These are phyloP conservation scores for Ochropacha duplaris DNA, from an alignment of 2,888 invertebrate genomes.

Conservation along the genomic window DNA sequence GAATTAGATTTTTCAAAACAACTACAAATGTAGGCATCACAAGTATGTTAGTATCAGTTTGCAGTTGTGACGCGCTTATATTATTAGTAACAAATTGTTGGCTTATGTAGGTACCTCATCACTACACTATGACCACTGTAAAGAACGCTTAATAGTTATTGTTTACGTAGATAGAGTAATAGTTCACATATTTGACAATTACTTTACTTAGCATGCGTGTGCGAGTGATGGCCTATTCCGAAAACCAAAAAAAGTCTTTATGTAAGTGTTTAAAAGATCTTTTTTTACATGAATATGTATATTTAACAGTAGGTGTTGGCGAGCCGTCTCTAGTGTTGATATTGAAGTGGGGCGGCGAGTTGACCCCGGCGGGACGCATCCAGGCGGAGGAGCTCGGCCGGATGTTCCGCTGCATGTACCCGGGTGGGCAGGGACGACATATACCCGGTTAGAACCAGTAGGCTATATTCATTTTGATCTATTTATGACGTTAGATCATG, in stretches of 20 bases:
- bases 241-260: not conserved
- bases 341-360: conserved; percentile 99
- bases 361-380: conserved; percentile 98
- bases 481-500: too few species aligned
- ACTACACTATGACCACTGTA: not conserved
- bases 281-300: not conserved
- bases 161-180: not conserved
- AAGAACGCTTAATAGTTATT: not conserved
- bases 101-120: not conserved
- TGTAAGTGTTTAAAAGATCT: not conserved
- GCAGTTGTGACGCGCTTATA: not conserved
- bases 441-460: conserved; percentile 85
- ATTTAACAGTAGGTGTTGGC: conserved; percentile 87
- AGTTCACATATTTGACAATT: not conserved
- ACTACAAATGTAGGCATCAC: not conserved
- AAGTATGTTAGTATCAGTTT: not conserved
- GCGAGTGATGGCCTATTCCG: not conserved
- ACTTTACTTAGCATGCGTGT: not conserved
- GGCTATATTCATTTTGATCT: too few species aligned
- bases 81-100: not conserved
- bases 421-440: conserved; percentile 97
- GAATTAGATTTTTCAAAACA: not conserved
- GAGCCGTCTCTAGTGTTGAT: conserved; percentile 98
- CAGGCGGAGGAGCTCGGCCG: conserved; percentile 99
- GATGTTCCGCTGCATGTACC: conserved; percentile 99